These are phyloP conservation scores for Cyclophora albipunctata DNA, from an alignment of 2,888 invertebrate species.

Conservation along the genomic window DNA sequence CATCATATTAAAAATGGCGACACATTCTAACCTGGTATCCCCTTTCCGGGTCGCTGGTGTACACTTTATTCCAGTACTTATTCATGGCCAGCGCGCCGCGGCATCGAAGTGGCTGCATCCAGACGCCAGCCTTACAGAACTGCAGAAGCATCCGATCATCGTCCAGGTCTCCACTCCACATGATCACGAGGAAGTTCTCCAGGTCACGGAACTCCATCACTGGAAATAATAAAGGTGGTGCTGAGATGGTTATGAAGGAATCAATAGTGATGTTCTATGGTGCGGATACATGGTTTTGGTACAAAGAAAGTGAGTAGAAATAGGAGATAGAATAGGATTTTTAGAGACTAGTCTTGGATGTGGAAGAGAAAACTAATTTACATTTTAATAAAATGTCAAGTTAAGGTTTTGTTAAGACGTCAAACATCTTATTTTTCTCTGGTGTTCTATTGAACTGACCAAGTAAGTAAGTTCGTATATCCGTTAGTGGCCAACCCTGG, in stretches of 20 bases:
- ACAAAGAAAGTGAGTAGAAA: background rate
- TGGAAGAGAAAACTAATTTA: too few species aligned
- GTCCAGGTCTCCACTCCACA: constrained; percentile 89
- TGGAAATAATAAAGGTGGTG: constrained; percentile 21
- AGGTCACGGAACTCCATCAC: constrained; percentile 83
- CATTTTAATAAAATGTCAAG: too few species aligned
- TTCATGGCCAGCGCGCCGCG: constrained; percentile 82
- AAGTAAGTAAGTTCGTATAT: too few species aligned
- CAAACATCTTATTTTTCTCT: too few species aligned
- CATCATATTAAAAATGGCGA: background rate
- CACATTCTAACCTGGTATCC: constrained; percentile 67
- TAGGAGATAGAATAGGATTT: background rate
- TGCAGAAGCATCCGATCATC: constrained; percentile 82
- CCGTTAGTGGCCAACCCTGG: too few species aligned
- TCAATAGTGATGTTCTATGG: background rate
- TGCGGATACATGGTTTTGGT: background rate
- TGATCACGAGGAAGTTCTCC: constrained; percentile 81
- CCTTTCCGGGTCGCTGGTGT: constrained; percentile 80
- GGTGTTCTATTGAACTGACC: too few species aligned
- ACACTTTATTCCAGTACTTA: constrained; percentile 79
- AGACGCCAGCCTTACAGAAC: constrained; percentile 70
- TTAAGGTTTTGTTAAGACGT: too few species aligned
- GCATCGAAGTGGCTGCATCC: constrained; percentile 75
- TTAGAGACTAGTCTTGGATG: too few species aligned
- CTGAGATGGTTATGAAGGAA: background rate